phyloP scores from a whole-genome alignment of 2,888 invertebrate species.

The Hylaea fasciaria region DNA sequence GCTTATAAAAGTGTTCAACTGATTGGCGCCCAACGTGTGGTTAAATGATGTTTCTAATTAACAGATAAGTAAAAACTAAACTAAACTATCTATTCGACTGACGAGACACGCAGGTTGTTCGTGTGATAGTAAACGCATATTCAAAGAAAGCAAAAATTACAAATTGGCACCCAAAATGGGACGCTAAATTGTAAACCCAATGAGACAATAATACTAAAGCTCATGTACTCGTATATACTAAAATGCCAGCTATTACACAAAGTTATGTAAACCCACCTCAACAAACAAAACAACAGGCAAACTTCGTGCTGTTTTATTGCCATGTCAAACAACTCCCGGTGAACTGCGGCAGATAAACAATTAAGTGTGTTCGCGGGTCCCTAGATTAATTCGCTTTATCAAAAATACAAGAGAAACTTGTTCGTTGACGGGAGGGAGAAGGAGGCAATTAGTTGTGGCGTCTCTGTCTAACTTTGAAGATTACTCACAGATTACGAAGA shows the following conservation, averaged over 20 bases:
- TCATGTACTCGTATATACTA: too few species aligned
- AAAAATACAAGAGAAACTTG: conserved; percentile 32
- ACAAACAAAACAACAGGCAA: conserved; percentile 23
- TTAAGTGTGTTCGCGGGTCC: conserved; percentile 25
- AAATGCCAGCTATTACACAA: background rate
- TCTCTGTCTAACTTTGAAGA: conserved; percentile 17
- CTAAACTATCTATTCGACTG: too few species aligned
- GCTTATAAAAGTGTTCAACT: too few species aligned
- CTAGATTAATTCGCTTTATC: conserved; percentile 32
- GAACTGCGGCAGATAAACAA: conserved; percentile 34
- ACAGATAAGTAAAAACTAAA: too few species aligned
- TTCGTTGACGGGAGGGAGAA: conserved; percentile 16
- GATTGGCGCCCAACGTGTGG: too few species aligned
- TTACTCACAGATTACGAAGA: conserved; percentile 11
- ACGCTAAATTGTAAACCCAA: too few species aligned
- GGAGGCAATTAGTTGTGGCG: conserved; percentile 14
- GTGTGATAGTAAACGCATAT: too few species aligned
- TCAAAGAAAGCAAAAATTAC: too few species aligned
- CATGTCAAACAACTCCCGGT: conserved; percentile 35
- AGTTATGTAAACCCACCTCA: conserved; percentile 5
- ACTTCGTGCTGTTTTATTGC: conserved; percentile 35
- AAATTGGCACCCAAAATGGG: too few species aligned
- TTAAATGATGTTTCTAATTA: too few species aligned
- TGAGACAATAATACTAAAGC: too few species aligned
- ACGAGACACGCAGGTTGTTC: too few species aligned